A percentile compares a stretch with the other conserved stretches of the same genome.
These are phyloP conservation scores for Toxotes chatareus DNA, from an alignment of 2,113 vertebrate genomes.

Conservation along the genomic window DNA sequence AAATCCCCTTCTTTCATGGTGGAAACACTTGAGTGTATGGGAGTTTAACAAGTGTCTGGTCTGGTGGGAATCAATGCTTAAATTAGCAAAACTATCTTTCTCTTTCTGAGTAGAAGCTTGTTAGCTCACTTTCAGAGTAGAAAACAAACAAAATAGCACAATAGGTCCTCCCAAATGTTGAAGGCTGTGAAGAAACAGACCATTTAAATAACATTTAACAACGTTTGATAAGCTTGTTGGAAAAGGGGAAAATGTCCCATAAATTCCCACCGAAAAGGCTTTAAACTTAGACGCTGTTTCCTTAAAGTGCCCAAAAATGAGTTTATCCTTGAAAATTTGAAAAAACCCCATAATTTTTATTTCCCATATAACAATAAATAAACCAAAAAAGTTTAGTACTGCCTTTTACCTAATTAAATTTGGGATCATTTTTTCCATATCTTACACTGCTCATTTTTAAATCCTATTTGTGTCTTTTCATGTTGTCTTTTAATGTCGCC, in stretches of 20 bases:
- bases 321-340: not conserved
- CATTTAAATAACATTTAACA: not conserved
- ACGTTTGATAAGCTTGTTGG: not conserved
- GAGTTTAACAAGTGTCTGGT: no score
- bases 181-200: not conserved
- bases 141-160: not conserved
- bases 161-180: no score
- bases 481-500: not conserved
- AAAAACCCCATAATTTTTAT: not conserved
- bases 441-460: not conserved
- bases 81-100: no score
- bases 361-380: not conserved
- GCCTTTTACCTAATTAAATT: not conserved
- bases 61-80: no score
- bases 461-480: not conserved
- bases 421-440: not conserved
- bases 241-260: no score
- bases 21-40: no score
- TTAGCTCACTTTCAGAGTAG: not conserved
- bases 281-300: not conserved
- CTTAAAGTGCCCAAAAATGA: not conserved
- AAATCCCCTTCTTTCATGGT: no score
- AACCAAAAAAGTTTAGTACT: not conserved
- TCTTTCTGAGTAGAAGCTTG: not conserved
- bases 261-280: not conserved